phyloP scores from a whole-genome alignment of 2,113 vertebrate species.

The Taxidea taxus region DNA sequence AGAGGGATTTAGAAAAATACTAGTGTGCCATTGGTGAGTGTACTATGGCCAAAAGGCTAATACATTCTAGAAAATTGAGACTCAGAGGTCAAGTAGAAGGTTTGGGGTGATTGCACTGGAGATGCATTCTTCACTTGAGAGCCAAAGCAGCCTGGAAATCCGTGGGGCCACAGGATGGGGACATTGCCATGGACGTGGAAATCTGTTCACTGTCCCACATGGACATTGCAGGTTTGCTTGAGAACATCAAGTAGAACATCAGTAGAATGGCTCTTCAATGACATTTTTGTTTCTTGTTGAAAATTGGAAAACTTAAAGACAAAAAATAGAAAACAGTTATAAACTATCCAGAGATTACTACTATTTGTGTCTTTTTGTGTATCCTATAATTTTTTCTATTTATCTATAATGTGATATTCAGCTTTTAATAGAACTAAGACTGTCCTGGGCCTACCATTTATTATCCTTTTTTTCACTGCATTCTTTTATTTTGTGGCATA shows the following conservation, averaged over 20 bases:
- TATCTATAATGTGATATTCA: not conserved
- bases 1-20: not conserved
- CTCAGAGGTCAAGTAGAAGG: not conserved
- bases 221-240: not conserved
- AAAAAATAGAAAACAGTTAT: not conserved
- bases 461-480: not conserved
- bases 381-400: not conserved
- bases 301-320: not conserved
- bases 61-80: not conserved
- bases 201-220: not conserved
- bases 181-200: not conserved
- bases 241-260: not conserved
- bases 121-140: not conserved
- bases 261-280: not conserved
- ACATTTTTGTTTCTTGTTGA: constrained; percentile 30
- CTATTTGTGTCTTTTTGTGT: not conserved
- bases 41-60: not conserved
- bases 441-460: not conserved
- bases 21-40: not conserved
- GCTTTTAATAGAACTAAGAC: not conserved
- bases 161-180: not conserved
- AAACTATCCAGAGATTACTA: not conserved
- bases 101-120: not conserved
- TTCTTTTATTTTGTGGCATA: not conserved
- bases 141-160: not conserved